phyloP scores from a whole-genome alignment of 2,888 invertebrate genomes.

The Linyphia triangularis region DNA sequence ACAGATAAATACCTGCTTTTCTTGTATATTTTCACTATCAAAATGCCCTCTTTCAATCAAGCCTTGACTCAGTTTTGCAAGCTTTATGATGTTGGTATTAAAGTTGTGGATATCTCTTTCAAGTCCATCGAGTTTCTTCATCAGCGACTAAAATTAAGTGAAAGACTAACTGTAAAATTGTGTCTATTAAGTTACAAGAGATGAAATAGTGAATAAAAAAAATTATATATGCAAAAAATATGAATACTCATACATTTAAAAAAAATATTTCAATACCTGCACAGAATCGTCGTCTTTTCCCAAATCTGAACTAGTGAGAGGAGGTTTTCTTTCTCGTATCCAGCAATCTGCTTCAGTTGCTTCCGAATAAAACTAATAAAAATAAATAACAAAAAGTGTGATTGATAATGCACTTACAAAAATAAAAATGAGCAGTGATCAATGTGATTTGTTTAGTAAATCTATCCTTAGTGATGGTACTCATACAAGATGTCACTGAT shows the following conservation, averaged over 20 bases:
- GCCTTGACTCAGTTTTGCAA: constrained; percentile 85
- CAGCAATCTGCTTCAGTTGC: constrained; percentile 94
- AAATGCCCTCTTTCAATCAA: constrained; percentile 88
- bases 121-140: constrained; percentile 90
- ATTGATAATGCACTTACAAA: not conserved
- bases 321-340: constrained; percentile 91
- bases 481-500: too few relatives aligned
- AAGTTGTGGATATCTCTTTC: constrained; percentile 91
- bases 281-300: constrained; percentile 97
- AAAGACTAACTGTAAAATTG: not conserved
- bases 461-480: too few relatives aligned
- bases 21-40: constrained; percentile 87
- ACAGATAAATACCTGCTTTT: constrained; percentile 77
- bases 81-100: constrained; percentile 85
- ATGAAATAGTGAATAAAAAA: not conserved
- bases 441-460: too few relatives aligned
- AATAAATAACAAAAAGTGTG: not conserved
- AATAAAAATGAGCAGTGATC: not conserved
- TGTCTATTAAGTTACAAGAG: not conserved
- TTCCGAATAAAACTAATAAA: constrained; percentile 89
- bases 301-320: constrained; percentile 87
- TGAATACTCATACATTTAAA: not conserved
- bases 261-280: constrained; percentile 80
- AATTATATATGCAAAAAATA: not conserved
- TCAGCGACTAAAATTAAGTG: constrained; percentile 82